Conservation (phyloP, 2,888 invertebrate genomes). For the Diarsia rubi region DNA sequence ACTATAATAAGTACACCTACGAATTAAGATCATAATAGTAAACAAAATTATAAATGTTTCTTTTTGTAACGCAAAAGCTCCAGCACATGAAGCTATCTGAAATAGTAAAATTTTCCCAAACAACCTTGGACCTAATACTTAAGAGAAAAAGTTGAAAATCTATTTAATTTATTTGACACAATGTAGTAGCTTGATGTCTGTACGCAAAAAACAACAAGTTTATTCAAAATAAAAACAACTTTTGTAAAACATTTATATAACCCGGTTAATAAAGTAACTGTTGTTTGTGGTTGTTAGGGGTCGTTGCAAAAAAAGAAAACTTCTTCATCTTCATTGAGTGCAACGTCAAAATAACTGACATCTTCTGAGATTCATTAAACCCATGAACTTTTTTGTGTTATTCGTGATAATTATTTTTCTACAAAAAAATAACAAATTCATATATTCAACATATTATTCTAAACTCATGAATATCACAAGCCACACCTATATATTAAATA, state of each 20-base stretch:
- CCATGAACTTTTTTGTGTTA: background rate
- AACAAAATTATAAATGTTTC: background rate
- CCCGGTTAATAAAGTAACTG: background rate
- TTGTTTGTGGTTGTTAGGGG: background rate
- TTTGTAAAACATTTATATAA: background rate
- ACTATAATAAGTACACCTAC: background rate
- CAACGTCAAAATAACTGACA: background rate
- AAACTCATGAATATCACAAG: background rate
- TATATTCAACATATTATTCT: background rate
- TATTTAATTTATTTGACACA: no score
- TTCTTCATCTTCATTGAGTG: background rate
- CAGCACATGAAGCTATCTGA: no score
- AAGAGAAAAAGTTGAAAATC: no score
- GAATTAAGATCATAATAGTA: background rate
- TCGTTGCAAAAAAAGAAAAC: background rate
- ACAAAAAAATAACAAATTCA: background rate
- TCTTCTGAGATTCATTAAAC: background rate
- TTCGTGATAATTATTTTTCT: background rate
- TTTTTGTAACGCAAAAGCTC: background rate
- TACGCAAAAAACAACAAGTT: background rate
- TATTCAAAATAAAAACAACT: background rate
- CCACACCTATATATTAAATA: background rate
- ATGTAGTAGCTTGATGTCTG: no score
- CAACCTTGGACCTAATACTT: no score
- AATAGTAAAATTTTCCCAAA: no score